Conservation (phyloP, 2,797 vertebrate species). For the Orestias chungarensis region DNA sequence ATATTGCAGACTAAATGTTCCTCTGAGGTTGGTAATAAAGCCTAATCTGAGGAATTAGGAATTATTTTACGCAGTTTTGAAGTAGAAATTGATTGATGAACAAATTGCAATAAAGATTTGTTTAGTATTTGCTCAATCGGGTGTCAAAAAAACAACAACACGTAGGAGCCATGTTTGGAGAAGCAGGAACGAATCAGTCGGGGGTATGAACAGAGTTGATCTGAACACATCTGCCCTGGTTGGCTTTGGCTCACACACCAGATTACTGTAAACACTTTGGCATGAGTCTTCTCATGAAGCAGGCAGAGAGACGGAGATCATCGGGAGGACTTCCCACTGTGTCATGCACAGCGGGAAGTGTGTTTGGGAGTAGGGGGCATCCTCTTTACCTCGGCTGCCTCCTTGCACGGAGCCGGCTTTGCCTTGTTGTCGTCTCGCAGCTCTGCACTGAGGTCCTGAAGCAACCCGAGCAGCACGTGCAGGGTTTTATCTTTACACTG, state of each 20-base stretch:
- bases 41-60: slow-evolving; percentile 31
- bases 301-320: slow-evolving; percentile 48
- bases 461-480: slow-evolving; percentile 48
- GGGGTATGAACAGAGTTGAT: slow-evolving; percentile 47
- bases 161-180: neutral
- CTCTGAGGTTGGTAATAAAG: slow-evolving; percentile 44
- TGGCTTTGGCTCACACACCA: slow-evolving; percentile 60
- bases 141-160: slow-evolving; percentile 4
- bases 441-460: slow-evolving; percentile 60
- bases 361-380: slow-evolving; percentile 25
- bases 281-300: slow-evolving; percentile 54
- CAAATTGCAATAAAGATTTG: slow-evolving; percentile 14
- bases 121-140: slow-evolving; percentile 7
- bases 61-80: slow-evolving; percentile 3
- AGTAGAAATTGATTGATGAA: slow-evolving; percentile 7
- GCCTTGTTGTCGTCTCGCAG: slow-evolving; percentile 40
- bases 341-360: slow-evolving; percentile 31
- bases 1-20: slow-evolving; percentile 36
- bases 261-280: slow-evolving; percentile 78
- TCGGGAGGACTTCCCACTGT: slow-evolving; percentile 43
- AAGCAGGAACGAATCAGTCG: neutral
- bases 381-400: slow-evolving; percentile 63
- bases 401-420: slow-evolving; percentile 15
- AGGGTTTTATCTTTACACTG: slow-evolving; percentile 58
- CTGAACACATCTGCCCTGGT: slow-evolving; percentile 53